phyloP scores from a whole-genome alignment of 2,113 vertebrate genomes.

The Hippocampus comes region DNA sequence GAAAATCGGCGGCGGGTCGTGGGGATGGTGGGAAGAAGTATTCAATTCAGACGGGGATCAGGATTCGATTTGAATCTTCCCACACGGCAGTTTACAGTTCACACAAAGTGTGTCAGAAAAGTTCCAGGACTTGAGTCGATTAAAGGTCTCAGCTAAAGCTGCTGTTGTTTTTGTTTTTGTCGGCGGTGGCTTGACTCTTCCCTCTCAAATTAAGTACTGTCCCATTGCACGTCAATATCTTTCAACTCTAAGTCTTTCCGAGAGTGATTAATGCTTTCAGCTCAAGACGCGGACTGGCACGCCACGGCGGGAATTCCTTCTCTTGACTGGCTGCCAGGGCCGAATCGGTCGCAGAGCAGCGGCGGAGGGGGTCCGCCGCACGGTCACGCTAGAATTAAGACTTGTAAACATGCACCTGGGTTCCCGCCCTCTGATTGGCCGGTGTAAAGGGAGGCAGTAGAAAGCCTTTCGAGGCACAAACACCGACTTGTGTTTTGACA shows the following conservation, averaged over 20 bases:
- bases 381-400: constrained; percentile 30
- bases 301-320: constrained; percentile 30
- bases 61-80: not conserved
- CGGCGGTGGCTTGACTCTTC: not conserved
- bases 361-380: constrained; percentile 31
- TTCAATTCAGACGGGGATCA: too few relatives aligned
- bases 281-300: constrained; percentile 17
- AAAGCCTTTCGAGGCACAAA: constrained; percentile 35
- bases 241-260: too few relatives aligned
- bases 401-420: constrained; percentile 41
- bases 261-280: constrained; percentile 44
- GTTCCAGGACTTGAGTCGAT: not conserved
- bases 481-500: constrained; percentile 27
- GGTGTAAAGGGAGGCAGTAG: constrained; percentile 36
- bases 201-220: not conserved
- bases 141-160: not conserved
- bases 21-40: not conserved
- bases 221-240: too few relatives aligned
- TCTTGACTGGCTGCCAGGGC: not conserved
- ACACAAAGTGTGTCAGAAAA: not conserved
- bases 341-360: constrained; percentile 16
- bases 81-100: not conserved
- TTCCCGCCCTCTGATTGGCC: constrained; percentile 46
- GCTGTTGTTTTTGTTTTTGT: not conserved
- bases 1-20: not conserved